Evolutionary conservation across 2,113 vertebrate genomes (phyloP), one percentile per base, ranked within the genome.

Genomic region (Megaleporinus macrocephalus): DNA sequence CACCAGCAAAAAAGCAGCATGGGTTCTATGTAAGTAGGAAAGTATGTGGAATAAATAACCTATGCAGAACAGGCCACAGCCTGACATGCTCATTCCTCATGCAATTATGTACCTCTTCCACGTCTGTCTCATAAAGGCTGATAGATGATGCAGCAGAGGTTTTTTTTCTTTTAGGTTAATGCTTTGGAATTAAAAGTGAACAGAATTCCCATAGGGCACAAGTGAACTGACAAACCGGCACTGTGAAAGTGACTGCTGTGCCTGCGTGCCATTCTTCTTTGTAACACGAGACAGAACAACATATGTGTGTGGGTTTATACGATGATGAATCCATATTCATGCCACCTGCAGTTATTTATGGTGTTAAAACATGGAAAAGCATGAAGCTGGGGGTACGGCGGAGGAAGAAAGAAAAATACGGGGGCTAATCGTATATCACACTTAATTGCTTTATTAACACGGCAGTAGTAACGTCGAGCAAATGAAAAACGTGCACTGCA

Each of bases 261-360:
- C 30, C 29, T 68, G 22, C 10, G 57, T 49, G 47, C 20, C 57
- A 44, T 44, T 24, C 62, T 20, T 62, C 59, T 71, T 70, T 57
- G 47, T 57, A 69, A 75, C 51, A 57, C 69, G 47, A 78, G 33
- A 82, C 61, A 76, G n/a, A 61, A 9, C 62, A 36, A 36, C 62
- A 70, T 79, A 49, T 85, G 79, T 63, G 80, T 82, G 79, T 70
- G 80, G 53, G 71, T 59, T 78, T 74, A 69, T 6, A 29, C 33
- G 77, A 70, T 14, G 11, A 55, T 22, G 26, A 49, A 63, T 51
- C 41, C 69, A 49, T 80, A 24, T 73, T 73, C 78, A 65, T 73
- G 47, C 27, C 69, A 80, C 78, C 78, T 73, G 44, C 41, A 62
- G 26, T 24, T 70, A 73, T 49, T 62, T 79, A 33, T 62, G 61